Evolutionary conservation across 2,888 invertebrate genomes (phyloP).

Genomic region (Eupithecia tripunctaria): DNA sequence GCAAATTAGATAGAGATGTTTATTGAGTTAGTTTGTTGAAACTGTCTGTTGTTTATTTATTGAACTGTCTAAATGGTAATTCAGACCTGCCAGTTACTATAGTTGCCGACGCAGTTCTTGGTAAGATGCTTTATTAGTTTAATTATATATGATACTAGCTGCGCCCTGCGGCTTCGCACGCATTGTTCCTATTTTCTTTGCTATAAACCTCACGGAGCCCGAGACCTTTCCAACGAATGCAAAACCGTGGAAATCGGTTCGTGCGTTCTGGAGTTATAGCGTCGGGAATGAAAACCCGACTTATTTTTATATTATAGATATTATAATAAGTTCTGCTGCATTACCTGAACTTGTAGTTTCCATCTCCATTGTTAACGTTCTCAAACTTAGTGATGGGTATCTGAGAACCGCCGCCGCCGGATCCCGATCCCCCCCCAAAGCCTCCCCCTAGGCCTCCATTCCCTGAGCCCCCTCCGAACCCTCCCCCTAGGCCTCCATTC

Average conservation of each 20-base stretch:
- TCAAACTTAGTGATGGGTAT: slow-evolving; percentile 86
- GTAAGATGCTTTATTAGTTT: not conserved
- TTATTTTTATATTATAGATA: too few relatives aligned
- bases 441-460: slow-evolving; percentile 36
- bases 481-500: slow-evolving; percentile 46
- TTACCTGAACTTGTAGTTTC: slow-evolving; percentile 87
- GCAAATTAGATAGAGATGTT: not conserved
- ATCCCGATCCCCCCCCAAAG: too few relatives aligned
- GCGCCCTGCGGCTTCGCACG: too few relatives aligned
- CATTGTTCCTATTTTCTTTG: too few relatives aligned
- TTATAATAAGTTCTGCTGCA: not conserved
- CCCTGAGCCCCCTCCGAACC: slow-evolving; percentile 61
- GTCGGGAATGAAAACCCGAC: too few relatives aligned
- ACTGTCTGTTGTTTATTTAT: too few relatives aligned
- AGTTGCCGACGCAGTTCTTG: not conserved
- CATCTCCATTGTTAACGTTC: slow-evolving; percentile 87
- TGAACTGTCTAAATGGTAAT: too few relatives aligned
- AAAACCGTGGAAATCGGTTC: too few relatives aligned
- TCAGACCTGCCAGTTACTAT: not conserved
- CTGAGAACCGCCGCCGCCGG: slow-evolving; percentile 67
- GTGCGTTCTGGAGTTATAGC: too few relatives aligned
- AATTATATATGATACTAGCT: not conserved
- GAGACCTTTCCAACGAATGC: too few relatives aligned
- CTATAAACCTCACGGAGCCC: too few relatives aligned
- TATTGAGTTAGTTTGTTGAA: not conserved